These are phyloP conservation scores for Helostoma temminkii DNA, from an alignment of 2,797 vertebrate genomes.

Conservation along the genomic window DNA sequence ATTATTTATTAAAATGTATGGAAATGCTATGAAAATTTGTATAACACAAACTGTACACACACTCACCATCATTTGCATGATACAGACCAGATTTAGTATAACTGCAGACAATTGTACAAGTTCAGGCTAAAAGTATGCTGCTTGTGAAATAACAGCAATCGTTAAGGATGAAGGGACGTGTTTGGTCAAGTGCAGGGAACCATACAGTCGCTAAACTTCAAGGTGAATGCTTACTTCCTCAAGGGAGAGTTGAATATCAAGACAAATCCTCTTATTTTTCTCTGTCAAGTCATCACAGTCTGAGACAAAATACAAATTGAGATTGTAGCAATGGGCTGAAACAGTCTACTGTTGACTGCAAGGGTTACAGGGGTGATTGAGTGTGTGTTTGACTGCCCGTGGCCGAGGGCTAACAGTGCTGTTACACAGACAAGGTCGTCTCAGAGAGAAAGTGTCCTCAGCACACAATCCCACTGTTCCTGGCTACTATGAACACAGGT, in stretches of 20 bases:
- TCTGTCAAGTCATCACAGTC: constrained; percentile 84
- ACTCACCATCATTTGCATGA: too few species aligned
- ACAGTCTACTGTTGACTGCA: constrained; percentile 80
- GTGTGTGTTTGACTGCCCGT: constrained; percentile 83
- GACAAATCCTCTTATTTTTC: constrained; percentile 85
- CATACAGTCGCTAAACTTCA: constrained; percentile 68
- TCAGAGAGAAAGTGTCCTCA: constrained; percentile 73
- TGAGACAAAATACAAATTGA: constrained; percentile 85
- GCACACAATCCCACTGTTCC: constrained; percentile 78
- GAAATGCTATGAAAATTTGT: neutral
- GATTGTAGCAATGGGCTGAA: constrained; percentile 78
- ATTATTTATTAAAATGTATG: neutral
- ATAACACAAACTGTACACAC: neutral
- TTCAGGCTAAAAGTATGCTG: neutral
- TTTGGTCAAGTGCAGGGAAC: constrained; percentile 26
- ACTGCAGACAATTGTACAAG: neutral
- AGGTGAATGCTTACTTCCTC: constrained; percentile 78
- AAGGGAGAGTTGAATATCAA: constrained; percentile 76
- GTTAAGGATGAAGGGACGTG: constrained; percentile 1
- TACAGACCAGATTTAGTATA: neutral
- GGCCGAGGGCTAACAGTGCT: constrained; percentile 85
- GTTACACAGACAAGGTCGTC: constrained; percentile 85
- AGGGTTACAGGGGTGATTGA: constrained; percentile 86
- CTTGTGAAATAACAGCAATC: constrained; percentile 22
- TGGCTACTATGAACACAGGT: constrained; percentile 71